phyloP scores from a whole-genome alignment of 2,113 vertebrate species.

The Oryzias melastigma region DNA sequence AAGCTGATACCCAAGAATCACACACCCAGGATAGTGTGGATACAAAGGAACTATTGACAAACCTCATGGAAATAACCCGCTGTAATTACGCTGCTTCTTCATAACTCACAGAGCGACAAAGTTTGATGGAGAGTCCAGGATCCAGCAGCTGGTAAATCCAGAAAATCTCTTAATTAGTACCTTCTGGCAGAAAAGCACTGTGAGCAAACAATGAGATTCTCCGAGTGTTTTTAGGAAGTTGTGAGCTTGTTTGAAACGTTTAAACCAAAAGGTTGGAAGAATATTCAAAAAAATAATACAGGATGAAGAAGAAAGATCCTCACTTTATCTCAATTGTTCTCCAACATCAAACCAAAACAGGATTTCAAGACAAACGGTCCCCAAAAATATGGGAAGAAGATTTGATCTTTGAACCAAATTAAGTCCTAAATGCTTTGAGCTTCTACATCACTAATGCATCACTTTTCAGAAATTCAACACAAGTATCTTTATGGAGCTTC shows the following conservation, averaged over 20 bases:
- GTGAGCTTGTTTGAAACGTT: constrained; percentile 9
- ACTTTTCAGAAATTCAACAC: no score
- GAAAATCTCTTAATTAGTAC: constrained; percentile 62
- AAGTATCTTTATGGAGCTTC: no score
- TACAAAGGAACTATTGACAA: constrained; percentile 64
- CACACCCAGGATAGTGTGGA: constrained; percentile 14
- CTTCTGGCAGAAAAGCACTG: constrained; percentile 32
- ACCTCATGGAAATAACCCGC: constrained; percentile 54
- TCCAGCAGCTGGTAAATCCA: constrained; percentile 46
- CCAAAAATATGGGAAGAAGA: no score
- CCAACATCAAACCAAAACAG: not conserved
- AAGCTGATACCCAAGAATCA: constrained; percentile 25
- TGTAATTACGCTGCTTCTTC: constrained; percentile 57
- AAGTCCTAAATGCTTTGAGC: no score
- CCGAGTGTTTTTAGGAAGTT: constrained; percentile 30
- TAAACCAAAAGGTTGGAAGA: not conserved
- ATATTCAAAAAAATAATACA: not conserved
- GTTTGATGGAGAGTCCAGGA: constrained; percentile 29
- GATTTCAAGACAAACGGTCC: not conserved
- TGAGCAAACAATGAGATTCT: constrained; percentile 14
- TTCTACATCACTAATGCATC: no score
- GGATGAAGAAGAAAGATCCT: not conserved
- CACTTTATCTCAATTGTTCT: not conserved
- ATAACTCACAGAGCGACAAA: constrained; percentile 46
- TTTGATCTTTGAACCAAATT: no score